These are phyloP conservation scores for Argyra leucocephala DNA, from an alignment of 2,888 invertebrate genomes.

Conservation along the genomic window DNA sequence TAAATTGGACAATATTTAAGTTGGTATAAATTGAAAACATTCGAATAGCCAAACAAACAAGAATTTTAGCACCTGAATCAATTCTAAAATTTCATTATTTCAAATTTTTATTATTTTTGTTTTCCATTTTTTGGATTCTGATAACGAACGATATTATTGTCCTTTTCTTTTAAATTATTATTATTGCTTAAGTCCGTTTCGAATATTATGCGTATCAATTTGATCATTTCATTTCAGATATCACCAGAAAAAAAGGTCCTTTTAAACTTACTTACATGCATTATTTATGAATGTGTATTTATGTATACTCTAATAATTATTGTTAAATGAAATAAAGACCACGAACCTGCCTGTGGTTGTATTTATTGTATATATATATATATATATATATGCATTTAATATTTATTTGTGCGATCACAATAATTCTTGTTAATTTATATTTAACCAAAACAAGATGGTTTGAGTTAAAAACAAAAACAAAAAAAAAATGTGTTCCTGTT, in stretches of 20 bases:
- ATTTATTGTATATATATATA: neutral
- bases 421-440: neutral
- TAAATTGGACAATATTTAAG: too few relatives aligned
- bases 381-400: neutral
- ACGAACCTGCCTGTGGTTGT: neutral
- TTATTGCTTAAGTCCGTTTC: neutral
- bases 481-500: neutral
- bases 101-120: neutral
- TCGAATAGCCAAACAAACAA: too few relatives aligned
- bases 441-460: neutral
- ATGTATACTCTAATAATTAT: neutral
- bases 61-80: constrained; percentile 1
- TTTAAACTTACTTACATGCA: neutral
- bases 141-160: neutral
- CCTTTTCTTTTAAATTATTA: neutral
- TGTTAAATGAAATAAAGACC: neutral
- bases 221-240: neutral
- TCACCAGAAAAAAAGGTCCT: neutral
- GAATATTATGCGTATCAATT: neutral
- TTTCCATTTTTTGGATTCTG: neutral
- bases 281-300: too few relatives aligned
- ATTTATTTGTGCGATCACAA: neutral
- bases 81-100: neutral
- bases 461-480: neutral
- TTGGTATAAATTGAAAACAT: too few relatives aligned